Base-by-base conservation (phyloP, 2,113 vertebrate species). In the Cyanoramphus novaezelandiae region DNA sequence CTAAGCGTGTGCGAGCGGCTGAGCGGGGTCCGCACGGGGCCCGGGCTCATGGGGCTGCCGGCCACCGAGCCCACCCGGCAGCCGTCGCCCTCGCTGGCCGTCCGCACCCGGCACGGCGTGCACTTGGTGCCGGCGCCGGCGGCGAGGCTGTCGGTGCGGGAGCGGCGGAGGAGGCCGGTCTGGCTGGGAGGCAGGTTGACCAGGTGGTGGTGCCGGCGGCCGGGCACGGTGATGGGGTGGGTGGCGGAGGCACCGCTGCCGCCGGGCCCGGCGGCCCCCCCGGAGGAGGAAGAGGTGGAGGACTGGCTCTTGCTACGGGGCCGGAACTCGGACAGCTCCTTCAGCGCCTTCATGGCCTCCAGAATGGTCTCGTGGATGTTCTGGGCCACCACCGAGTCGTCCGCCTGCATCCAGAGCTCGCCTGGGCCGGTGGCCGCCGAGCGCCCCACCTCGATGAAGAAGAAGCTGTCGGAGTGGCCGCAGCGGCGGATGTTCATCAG, bases 301-400 rank as follows among this genome's bases (percentile, higher is more conserved):
- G 99, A 99, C 98, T 99, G 99, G 97, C 99, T 99, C 94, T 99
- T 99, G 97, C 99, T 99, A 94, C 99, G 99, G 65, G 99, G 99
- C 23, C 99, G 98, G 95, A 99, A 99, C 90, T 99, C 99, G 65
- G 98, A 99, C 81, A 99, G 98, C 98, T 99, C 99, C 97, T 99
- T 99, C 98, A 99, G 98, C 12, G 99, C 99, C 96, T 99, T 99
- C 99, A 99, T 99, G 17, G 99, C 99, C 96, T 99, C 99, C 93
- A 99, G 87, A 81, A 99, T 99, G 47, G 99, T 99, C 97, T 99
- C 99, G 81, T 99, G 99, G 92, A 99, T 99, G 96, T 99, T 99
- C 88, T 99, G 99, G n/a, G 99, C 99, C 95, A 99, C 99, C 93
- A 99, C 99, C 2, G 99, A 99, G 97, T 99, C 99, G 60, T 99